Base-by-base conservation (phyloP, 1,140 invertebrate species). In the Heliconius eleuchia region DNA sequence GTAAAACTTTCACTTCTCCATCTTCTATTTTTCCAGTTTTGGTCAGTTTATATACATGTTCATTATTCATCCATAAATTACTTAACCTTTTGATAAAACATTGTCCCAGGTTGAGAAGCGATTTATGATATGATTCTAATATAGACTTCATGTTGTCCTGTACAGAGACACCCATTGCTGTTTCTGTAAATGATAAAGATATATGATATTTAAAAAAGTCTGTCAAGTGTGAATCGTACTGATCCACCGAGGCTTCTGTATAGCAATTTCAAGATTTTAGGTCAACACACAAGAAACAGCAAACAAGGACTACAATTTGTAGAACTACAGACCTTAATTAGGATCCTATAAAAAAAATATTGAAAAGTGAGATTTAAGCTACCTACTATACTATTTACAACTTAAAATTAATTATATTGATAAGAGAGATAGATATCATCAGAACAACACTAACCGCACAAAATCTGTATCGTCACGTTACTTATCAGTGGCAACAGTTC, bases 101-200 rank as follows among this genome's bases (percentile, higher is more conserved):
- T 11, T 72, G n/a, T 0, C 30, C 30, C 30, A 30, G 1, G 30
- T 30, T 30, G 30, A 30, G 30, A 1, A 30, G 30, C 30, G 30
- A 30, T 30, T 39, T 39, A 18, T 39, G 19, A 72, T 72, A 72
- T 8, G 13, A 16, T 18, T 39, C 2, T 27, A 30, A 3, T 34
- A 70, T 34, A 27, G 23, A 70, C 6, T 30, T 34, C n/a, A 70
- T 70, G 5, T 70, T 6, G 9, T 23, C 60, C 2, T 70, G 60
- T 16, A 70, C 30, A 27, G 60, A 70, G 5, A 70, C 42, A n/a
- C 78, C 78, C 78, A 80, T 80, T 30, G 78, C 74, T 19, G 78
- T 76, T 23, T 76, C 78, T 80, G 52, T 42, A 76, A 79, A 50
- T 27, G 3, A 34, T 3, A 34, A 34, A 34, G 30, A 30, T 30